phyloP scores from a whole-genome alignment of 2,888 invertebrate genomes.

The Troglohyphantes excavatus region DNA sequence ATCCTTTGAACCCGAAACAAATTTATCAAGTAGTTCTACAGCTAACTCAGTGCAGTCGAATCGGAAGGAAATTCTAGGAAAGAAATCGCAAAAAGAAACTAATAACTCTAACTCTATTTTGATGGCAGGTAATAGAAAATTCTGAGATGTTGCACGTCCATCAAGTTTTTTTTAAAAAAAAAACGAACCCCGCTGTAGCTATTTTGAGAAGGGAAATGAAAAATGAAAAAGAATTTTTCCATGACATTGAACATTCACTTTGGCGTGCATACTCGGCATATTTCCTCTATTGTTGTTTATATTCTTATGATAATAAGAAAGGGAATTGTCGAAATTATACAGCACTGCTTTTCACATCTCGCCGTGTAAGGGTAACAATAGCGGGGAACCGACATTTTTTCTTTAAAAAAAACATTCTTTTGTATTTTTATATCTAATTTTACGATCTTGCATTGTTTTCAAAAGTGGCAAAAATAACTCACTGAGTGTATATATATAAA shows the following conservation, averaged over 20 bases:
- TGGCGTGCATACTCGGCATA: background rate
- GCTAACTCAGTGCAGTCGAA: too few relatives aligned
- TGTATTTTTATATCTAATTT: background rate
- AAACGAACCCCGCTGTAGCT: too few relatives aligned
- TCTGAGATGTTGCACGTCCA: too few relatives aligned
- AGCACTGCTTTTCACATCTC: background rate
- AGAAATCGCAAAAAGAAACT: too few relatives aligned
- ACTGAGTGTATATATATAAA: background rate
- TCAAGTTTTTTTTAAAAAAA: background rate
- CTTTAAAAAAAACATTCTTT: background rate
- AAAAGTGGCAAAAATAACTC: background rate
- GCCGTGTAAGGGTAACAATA: background rate
- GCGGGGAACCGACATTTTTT: background rate
- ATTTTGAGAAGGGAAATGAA: background rate
- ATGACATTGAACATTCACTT: conserved; percentile 7
- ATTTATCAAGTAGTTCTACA: too few relatives aligned
- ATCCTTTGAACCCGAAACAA: too few relatives aligned
- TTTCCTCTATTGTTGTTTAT: background rate
- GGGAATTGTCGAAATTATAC: background rate
- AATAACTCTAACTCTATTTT: too few relatives aligned
- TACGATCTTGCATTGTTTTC: background rate
- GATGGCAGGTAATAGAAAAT: too few relatives aligned
- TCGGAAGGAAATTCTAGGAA: too few relatives aligned
- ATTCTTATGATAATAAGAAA: conserved; percentile 8
- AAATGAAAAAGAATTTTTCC: background rate